Base-by-base conservation (phyloP, 2,113 vertebrate species). In the Caracal caracal region DNA sequence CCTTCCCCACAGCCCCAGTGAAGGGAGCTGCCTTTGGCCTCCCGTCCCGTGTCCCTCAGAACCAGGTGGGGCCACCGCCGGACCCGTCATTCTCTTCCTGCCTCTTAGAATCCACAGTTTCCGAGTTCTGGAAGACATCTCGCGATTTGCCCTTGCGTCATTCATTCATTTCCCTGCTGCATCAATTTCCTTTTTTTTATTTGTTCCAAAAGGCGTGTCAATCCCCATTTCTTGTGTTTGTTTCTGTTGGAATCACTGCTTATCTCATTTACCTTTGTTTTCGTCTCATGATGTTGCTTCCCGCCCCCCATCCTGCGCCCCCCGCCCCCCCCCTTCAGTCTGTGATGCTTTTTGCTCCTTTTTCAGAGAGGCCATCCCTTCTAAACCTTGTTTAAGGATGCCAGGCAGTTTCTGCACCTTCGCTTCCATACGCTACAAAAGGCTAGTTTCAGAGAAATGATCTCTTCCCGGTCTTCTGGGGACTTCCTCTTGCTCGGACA, bases 21-120 rank as follows among this genome's bases (percentile, higher is more conserved):
- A 40, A 20, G 35, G 19, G 47, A 30, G 0, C 2, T 43, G 11
- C 7, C 10, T 47, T 30, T 71, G 1, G 6, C 9, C 5, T 71
- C 6, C n/a, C 2, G 1, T 4, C n/a, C 47, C 1, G 2, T 0
- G 26, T 5, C 7, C 19, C 6, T 56, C 89, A 63, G 51, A 61
- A n/a, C 10, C 35, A n/a, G 33, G 43, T 8, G 59, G 61, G 61
- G 63, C 28, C 35, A 56, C 24, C 12, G 78, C 35, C 53, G 51
- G 35, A 68, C 5, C 10, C 37, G 5, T 35, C 33, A 24, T 65
- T 35, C 47, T 59, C 63, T 80, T 13, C n/a, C 35, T 24, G 6
- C 4, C 7, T 51, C 35, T 40, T 11, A 65, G 70, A 16, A 6
- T 40, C 4, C 40, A 1, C 22, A 5, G 10, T 56, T 51, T 56